Evolutionary conservation across 2,113 vertebrate genomes (phyloP).

Genomic region (Ailuropoda melanoleuca): DNA sequence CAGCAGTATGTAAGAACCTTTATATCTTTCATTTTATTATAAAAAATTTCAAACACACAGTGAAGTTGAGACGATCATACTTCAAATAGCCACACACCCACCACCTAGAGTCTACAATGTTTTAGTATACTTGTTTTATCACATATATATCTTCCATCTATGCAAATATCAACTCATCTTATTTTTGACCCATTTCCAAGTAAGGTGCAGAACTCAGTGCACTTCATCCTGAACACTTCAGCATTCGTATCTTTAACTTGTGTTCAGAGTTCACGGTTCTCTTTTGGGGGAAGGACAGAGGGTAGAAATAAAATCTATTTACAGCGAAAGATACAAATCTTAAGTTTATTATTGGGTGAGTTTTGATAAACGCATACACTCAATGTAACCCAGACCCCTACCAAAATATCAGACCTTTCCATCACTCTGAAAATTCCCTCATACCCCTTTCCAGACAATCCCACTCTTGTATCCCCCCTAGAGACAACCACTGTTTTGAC

Average conservation of each 20-base stretch:
- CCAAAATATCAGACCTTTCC: not conserved
- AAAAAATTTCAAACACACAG: conserved; percentile 38
- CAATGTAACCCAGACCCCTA: not conserved
- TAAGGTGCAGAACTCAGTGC: not conserved
- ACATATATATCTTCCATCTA: not conserved
- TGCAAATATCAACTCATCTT: not conserved
- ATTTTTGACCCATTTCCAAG: not conserved
- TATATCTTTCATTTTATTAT: not conserved
- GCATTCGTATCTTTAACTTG: not conserved
- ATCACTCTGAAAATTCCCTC: not conserved
- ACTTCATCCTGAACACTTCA: not conserved
- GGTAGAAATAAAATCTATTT: not conserved
- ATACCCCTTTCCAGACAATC: not conserved
- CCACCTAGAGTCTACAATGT: not conserved
- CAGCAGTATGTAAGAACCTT: not conserved
- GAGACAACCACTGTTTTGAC: not conserved
- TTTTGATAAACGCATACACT: not conserved
- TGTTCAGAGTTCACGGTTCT: not conserved
- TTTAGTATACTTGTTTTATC: not conserved
- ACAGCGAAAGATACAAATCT: not conserved
- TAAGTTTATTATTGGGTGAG: not conserved
- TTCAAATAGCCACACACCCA: not conserved
- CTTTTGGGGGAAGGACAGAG: not conserved
- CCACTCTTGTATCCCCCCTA: not conserved
- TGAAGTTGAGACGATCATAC: conserved; percentile 1